Conservation (phyloP, 2,888 invertebrate genomes). For the Volucella inanis region DNA sequence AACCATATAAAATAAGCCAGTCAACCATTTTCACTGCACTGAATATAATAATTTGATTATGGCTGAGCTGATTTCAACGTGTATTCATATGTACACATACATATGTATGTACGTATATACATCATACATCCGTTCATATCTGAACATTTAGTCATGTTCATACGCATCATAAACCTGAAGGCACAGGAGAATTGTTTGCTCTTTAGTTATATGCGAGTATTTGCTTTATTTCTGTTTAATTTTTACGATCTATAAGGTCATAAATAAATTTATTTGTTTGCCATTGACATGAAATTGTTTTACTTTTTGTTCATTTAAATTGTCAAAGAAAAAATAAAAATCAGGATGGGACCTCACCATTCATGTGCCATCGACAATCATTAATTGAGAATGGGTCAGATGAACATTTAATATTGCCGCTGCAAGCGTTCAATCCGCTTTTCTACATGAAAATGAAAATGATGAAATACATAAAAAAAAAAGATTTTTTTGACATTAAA, state of each 20-base stretch:
- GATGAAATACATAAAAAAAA: constrained; percentile 17
- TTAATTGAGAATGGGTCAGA: constrained; percentile 35
- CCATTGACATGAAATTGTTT: constrained; percentile 48
- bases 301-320: constrained; percentile 27
- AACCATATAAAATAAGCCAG: too few species aligned
- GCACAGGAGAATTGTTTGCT: constrained; percentile 5
- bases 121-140: too few species aligned
- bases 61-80: too few species aligned
- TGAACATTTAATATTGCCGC: constrained; percentile 35
- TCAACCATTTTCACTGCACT: too few species aligned
- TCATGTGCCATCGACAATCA: constrained; percentile 46
- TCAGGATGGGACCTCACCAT: constrained; percentile 3
- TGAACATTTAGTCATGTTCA: too few species aligned
- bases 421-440: constrained; percentile 8
- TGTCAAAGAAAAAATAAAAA: constrained; percentile 11
- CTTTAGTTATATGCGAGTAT: background rate
- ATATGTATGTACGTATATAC: too few species aligned
- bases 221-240: constrained; percentile 28
- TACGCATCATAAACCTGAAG: too few species aligned
- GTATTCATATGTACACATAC: too few species aligned
- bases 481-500: constrained; percentile 26
- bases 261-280: constrained; percentile 49
- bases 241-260: constrained; percentile 27
- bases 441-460: constrained; percentile 31
- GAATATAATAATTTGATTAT: too few species aligned